A percentile compares a stretch with the other conserved stretches of the same genome.
phyloP scores from a whole-genome alignment of 2,888 invertebrate species.

The Arge pagana region DNA sequence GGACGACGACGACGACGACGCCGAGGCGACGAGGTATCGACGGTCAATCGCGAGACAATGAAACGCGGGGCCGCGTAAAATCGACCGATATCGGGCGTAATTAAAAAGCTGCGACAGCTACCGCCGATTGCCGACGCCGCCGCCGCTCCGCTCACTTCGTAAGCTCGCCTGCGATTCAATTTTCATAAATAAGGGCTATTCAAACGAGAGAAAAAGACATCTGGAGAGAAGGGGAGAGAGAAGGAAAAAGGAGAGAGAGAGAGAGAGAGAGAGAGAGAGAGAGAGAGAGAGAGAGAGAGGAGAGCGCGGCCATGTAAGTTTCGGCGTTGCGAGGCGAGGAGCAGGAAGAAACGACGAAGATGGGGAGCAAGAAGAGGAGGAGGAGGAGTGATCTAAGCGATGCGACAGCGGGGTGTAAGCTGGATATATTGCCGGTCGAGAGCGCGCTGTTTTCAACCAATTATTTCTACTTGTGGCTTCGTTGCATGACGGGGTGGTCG shows the following conservation, averaged over 20 bases:
- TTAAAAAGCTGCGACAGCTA: constrained; percentile 38
- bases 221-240: constrained; percentile 30
- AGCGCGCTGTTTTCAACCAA: constrained; percentile 57
- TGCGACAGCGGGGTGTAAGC: constrained; percentile 57
- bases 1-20: too few relatives aligned
- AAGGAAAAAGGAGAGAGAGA: constrained; percentile 25
- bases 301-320: constrained; percentile 29
- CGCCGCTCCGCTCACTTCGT: constrained; percentile 41
- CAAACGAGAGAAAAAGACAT: constrained; percentile 38
- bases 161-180: constrained; percentile 55
- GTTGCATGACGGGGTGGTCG: constrained; percentile 64
- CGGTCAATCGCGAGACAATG: constrained; percentile 48
- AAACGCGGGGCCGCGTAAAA: too few relatives aligned
- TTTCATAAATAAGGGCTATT: constrained; percentile 54
- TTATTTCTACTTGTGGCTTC: constrained; percentile 62
- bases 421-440: constrained; percentile 56
- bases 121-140: constrained; percentile 54
- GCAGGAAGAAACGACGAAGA: constrained; percentile 50
- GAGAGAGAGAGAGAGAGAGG: constrained; percentile 34
- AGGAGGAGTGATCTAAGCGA: constrained; percentile 55
- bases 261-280: constrained; percentile 20
- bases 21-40: too few relatives aligned
- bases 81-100: too few relatives aligned
- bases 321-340: constrained; percentile 36
- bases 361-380: too few relatives aligned